Evolutionary conservation across 2,797 vertebrate species (phyloP).

Genomic region (Urophycis tenuis): DNA sequence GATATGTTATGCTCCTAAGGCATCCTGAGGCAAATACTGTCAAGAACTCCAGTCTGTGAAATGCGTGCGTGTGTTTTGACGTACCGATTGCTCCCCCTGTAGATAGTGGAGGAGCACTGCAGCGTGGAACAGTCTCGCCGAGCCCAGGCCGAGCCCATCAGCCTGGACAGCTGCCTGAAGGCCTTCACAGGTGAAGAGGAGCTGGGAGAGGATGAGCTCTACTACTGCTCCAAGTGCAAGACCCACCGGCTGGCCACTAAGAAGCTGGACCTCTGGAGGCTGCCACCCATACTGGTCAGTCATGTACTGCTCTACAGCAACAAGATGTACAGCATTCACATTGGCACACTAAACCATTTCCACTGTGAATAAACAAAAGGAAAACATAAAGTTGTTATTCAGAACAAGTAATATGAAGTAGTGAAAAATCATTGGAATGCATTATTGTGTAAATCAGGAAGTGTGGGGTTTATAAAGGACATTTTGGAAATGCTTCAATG

Average conservation of each 20-base stretch:
- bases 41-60: neutral
- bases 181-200: constrained; percentile 97
- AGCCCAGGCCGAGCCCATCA: constrained; percentile 97
- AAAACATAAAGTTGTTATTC: too few relatives aligned
- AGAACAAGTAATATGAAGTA: too few relatives aligned
- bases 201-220: constrained; percentile 95
- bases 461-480: neutral
- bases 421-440: too few relatives aligned
- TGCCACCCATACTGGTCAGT: constrained; percentile 91
- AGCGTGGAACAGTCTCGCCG: constrained; percentile 92
- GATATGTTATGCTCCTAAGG: neutral
- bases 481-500: neutral
- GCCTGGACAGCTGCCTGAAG: constrained; percentile 90
- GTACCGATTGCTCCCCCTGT: neutral
- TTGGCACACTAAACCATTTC: too few relatives aligned
- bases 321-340: too few relatives aligned
- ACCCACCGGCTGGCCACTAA: constrained; percentile 95
- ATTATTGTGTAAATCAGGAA: too few relatives aligned
- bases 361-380: too few relatives aligned
- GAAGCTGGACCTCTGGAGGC: constrained; percentile 97
- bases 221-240: constrained; percentile 98
- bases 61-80: neutral
- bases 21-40: neutral
- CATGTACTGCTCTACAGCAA: too few relatives aligned
- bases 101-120: constrained; percentile 93